phyloP scores from a whole-genome alignment of 2,888 invertebrate genomes.

The Apamea anceps region DNA sequence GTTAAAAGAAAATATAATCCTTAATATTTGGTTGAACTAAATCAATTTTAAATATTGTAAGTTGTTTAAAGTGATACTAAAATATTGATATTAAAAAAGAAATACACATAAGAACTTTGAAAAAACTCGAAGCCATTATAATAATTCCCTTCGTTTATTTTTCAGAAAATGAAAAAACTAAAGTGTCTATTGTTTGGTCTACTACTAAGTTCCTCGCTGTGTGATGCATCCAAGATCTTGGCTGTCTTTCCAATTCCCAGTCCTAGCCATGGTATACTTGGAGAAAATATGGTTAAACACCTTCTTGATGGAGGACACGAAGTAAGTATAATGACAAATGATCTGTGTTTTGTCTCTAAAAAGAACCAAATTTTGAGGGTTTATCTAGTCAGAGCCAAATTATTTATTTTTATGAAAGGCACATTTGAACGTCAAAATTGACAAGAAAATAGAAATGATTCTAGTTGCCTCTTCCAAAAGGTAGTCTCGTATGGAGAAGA shows the following conservation, averaged over 20 bases:
- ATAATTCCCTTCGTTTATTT: background rate
- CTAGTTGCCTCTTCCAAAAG: background rate
- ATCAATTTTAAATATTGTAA: background rate
- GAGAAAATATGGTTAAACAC: slow-evolving; percentile 71
- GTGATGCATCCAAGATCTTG: slow-evolving; percentile 72
- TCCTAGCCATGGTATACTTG: slow-evolving; percentile 76
- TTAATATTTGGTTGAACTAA: background rate
- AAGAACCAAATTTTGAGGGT: background rate
- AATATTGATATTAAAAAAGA: background rate
- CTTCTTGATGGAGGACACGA: slow-evolving; percentile 78
- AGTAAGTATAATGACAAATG: slow-evolving; percentile 61
- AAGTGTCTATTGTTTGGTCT: slow-evolving; percentile 36
- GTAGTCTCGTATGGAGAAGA: background rate
- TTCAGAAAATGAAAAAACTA: slow-evolving; percentile 31
- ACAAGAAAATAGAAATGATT: background rate
- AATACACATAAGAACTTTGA: background rate
- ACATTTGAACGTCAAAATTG: background rate
- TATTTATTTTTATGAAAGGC: background rate
- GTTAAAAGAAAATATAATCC: background rate
- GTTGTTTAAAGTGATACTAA: background rate
- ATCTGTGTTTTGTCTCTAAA: background rate
- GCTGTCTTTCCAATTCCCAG: slow-evolving; percentile 73
- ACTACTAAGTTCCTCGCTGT: slow-evolving; percentile 35
- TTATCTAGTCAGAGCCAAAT: too few species aligned
- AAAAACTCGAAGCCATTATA: background rate